Evolutionary conservation across 2,888 invertebrate genomes (phyloP).

Genomic region (Sarcophaga caerulescens): DNA sequence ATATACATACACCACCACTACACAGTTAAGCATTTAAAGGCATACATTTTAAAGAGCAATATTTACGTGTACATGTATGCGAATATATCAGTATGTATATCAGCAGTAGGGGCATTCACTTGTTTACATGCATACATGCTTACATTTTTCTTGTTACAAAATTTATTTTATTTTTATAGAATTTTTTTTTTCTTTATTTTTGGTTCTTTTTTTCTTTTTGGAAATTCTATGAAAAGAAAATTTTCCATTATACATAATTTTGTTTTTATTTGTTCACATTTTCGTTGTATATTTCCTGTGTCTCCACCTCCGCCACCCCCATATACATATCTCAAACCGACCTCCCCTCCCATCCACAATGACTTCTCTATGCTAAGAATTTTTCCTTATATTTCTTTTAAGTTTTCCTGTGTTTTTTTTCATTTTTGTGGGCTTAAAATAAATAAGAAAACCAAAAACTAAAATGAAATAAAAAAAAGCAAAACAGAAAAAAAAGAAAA

Average conservation of each 20-base stretch:
- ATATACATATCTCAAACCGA: too few species aligned
- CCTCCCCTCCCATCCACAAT: background rate
- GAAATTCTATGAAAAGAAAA: constrained; percentile 79
- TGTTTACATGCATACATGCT: constrained; percentile 22
- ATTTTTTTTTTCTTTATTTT: constrained; percentile 37
- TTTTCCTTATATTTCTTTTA: constrained; percentile 4
- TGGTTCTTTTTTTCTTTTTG: constrained; percentile 76
- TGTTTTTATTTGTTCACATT: constrained; percentile 49
- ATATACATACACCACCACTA: background rate
- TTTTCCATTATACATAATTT: constrained; percentile 77
- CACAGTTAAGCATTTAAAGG: too few species aligned
- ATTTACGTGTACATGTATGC: background rate
- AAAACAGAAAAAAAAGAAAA: constrained; percentile 25
- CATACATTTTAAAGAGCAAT: background rate
- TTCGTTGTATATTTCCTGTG: constrained; percentile 49
- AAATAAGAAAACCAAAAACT: constrained; percentile 55
- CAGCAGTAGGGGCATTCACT: constrained; percentile 24
- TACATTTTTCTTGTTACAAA: constrained; percentile 59
- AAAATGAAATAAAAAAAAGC: background rate
- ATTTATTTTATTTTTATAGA: constrained; percentile 65
- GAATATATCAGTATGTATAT: background rate
- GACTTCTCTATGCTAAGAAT: background rate
- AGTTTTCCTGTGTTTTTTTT: background rate
- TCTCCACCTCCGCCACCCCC: background rate
- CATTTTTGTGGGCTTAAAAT: constrained; percentile 37